Conservation (phyloP, 2,113 vertebrate species). For the Regulus satrapa region DNA sequence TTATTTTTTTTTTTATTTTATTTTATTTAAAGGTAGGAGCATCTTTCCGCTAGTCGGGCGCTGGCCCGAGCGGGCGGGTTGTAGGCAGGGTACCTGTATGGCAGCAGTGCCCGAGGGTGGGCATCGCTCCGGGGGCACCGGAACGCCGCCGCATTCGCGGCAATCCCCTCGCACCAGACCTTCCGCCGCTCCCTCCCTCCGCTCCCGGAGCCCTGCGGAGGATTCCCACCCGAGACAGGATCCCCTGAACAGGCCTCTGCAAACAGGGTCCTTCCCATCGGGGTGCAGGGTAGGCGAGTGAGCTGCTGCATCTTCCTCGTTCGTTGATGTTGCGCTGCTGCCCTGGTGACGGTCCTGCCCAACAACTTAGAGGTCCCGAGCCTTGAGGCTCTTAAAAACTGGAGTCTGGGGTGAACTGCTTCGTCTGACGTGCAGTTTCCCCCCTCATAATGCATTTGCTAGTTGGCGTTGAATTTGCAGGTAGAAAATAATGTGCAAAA, state of each 20-base stretch:
- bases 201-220: accelerated
- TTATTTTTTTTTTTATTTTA: no score
- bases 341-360: background rate
- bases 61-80: background rate
- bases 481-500: background rate
- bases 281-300: no score
- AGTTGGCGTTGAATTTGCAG: background rate
- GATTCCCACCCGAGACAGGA: background rate
- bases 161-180: background rate
- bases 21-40: no score
- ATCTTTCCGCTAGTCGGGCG: background rate
- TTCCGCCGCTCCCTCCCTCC: accelerated
- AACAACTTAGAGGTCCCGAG: background rate
- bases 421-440: accelerated
- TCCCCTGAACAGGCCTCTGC: background rate
- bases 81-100: background rate
- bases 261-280: background rate
- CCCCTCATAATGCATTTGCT: background rate
- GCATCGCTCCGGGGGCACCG: background rate
- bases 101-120: background rate
- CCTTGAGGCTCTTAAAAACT: background rate
- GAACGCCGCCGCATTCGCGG: accelerated
- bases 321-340: background rate
- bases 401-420: background rate
- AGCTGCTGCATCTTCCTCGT: background rate